These are phyloP conservation scores for Malurus splendens DNA, from an alignment of 2,797 vertebrate genomes.

Conservation along the genomic window DNA sequence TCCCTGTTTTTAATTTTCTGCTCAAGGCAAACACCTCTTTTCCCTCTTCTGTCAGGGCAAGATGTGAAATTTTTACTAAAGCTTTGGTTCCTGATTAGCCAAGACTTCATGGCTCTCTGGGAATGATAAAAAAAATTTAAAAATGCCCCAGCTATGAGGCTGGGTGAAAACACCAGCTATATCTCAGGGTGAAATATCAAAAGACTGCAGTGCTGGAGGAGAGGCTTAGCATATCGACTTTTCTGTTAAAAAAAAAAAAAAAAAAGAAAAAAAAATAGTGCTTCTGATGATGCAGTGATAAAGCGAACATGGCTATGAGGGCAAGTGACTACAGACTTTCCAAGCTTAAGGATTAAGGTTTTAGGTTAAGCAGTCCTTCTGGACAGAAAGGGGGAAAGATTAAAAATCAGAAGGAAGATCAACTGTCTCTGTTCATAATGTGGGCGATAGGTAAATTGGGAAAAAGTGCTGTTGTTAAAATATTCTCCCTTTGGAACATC, in stretches of 20 bases:
- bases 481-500: not conserved
- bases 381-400: constrained; percentile 49
- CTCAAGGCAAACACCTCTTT: not conserved
- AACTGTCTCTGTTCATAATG: constrained; percentile 19
- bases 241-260: constrained; percentile 43
- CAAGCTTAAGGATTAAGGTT: constrained; percentile 63
- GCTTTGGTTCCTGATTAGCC: not conserved
- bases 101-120: not conserved
- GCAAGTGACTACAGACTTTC: constrained; percentile 62
- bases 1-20: not conserved
- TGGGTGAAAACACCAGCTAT: constrained; percentile 20
- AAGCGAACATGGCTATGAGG: constrained; percentile 58
- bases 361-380: constrained; percentile 62
- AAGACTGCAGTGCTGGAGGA: constrained; percentile 61
- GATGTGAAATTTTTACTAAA: not conserved
- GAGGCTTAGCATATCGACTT: constrained; percentile 65
- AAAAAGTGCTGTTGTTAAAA: not conserved
- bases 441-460: constrained; percentile 29
- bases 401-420: constrained; percentile 60
- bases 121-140: constrained; percentile 26
- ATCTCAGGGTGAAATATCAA: constrained; percentile 49
- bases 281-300: constrained; percentile 49
- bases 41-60: not conserved
- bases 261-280: constrained; percentile 17
- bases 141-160: not conserved